Evolutionary conservation across 2,797 vertebrate genomes (phyloP).

Genomic region (Anas capensis): DNA sequence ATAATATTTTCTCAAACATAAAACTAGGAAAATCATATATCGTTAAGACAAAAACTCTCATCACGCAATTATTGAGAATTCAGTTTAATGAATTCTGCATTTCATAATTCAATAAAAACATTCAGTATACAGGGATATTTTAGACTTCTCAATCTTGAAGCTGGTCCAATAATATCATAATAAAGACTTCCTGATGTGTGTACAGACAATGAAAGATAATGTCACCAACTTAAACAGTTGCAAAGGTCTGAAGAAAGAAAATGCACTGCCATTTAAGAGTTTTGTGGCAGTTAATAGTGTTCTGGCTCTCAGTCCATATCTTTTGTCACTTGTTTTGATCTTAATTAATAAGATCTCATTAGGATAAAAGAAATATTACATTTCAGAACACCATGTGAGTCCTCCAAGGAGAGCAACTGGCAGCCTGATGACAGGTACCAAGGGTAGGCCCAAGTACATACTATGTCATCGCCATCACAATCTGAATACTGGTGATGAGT

Average conservation of each 20-base stretch:
- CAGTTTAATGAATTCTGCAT: background rate
- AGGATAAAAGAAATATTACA: background rate
- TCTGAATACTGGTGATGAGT: background rate
- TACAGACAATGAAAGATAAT: background rate
- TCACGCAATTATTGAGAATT: background rate
- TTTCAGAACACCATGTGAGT: background rate
- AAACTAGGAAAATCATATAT: background rate
- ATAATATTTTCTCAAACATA: background rate
- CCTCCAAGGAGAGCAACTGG: background rate
- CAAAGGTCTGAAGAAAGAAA: background rate
- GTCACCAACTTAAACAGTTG: background rate
- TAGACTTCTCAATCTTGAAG: background rate
- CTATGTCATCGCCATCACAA: background rate
- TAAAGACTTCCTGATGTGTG: fast-evolving
- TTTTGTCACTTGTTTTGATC: background rate
- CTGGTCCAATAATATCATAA: background rate
- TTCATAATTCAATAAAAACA: background rate
- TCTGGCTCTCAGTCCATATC: background rate
- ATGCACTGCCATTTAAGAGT: background rate
- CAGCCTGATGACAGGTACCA: background rate
- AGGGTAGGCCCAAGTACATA: background rate
- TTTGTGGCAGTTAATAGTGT: background rate
- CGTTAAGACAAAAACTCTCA: background rate
- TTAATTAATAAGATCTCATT: background rate
- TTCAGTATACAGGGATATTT: background rate